Conservation (phyloP, 2,888 invertebrate genomes). For the Melanostoma scalare region DNA sequence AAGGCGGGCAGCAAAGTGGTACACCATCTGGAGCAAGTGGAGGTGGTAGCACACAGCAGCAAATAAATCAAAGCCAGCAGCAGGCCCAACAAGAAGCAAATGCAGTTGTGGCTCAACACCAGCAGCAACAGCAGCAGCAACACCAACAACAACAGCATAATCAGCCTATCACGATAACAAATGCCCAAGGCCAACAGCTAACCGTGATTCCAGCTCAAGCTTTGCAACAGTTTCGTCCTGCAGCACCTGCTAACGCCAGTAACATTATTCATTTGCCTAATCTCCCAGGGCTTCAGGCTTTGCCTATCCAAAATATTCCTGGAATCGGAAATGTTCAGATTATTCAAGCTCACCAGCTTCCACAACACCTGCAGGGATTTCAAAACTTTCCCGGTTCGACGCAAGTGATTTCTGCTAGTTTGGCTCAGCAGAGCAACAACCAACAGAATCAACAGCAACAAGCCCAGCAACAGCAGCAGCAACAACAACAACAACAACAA, state of each 20-base stretch:
- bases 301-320: constrained; percentile 90
- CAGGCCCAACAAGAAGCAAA: constrained; percentile 59
- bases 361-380: constrained; percentile 79
- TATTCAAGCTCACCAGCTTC: constrained; percentile 82
- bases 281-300: constrained; percentile 83
- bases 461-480: constrained; percentile 77
- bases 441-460: constrained; percentile 76
- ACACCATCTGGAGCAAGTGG: constrained; percentile 31
- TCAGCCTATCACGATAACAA: constrained; percentile 88
- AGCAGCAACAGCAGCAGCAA: constrained; percentile 76
- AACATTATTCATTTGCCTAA: constrained; percentile 80
- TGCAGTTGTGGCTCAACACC: constrained; percentile 53
- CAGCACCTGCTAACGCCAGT: constrained; percentile 69
- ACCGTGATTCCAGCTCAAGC: constrained; percentile 91
- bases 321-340: constrained; percentile 91
- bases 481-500: constrained; percentile 76
- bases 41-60: constrained; percentile 63
- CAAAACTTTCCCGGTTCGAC: constrained; percentile 61
- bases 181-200: constrained; percentile 90
- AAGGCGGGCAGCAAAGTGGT: constrained; percentile 29
- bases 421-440: constrained; percentile 73
- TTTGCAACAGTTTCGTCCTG: constrained; percentile 82
- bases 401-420: constrained; percentile 58
- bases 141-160: constrained; percentile 77
- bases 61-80: constrained; percentile 71